A percentile compares a stretch with the other conserved stretches of the same genome.
Conservation (phyloP, 2,797 vertebrate genomes). For the Phaenicophaeus curvirostris region DNA sequence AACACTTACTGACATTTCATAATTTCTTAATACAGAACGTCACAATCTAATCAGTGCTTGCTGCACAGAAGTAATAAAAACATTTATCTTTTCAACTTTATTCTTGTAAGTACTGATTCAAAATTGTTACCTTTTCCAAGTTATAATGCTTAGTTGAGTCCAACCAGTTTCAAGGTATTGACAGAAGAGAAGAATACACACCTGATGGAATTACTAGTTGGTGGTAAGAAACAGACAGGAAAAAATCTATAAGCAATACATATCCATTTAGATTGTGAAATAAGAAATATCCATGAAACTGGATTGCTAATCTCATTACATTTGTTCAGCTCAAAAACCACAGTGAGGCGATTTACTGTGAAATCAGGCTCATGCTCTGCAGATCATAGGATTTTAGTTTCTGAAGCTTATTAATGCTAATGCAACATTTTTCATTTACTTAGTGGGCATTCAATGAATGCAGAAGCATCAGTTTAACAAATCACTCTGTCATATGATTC, state of each 20-base stretch:
- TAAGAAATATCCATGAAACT: background rate
- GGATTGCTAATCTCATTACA: slow-evolving; percentile 15
- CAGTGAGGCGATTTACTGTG: background rate
- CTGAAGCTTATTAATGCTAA: slow-evolving; percentile 20
- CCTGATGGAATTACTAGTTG: slow-evolving; percentile 24
- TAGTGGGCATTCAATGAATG: background rate
- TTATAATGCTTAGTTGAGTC: background rate
- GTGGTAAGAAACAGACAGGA: background rate
- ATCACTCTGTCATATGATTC: background rate
- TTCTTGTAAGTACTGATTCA: background rate
- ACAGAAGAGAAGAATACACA: background rate
- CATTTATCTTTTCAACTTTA: background rate
- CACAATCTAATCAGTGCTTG: background rate
- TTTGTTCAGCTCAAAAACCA: slow-evolving; percentile 5
- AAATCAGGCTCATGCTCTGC: slow-evolving; percentile 23
- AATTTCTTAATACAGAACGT: slow-evolving; percentile 14
- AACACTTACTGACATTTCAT: background rate
- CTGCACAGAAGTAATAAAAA: slow-evolving; percentile 19
- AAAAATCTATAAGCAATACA: background rate
- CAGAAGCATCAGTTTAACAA: background rate
- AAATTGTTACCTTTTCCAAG: background rate
- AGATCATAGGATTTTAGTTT: slow-evolving; percentile 32
- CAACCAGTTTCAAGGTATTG: slow-evolving; percentile 14
- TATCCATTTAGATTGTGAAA: background rate
- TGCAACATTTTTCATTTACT: background rate